phyloP scores from a whole-genome alignment of 2,797 vertebrate genomes.

The Melopsittacus undulatus region DNA sequence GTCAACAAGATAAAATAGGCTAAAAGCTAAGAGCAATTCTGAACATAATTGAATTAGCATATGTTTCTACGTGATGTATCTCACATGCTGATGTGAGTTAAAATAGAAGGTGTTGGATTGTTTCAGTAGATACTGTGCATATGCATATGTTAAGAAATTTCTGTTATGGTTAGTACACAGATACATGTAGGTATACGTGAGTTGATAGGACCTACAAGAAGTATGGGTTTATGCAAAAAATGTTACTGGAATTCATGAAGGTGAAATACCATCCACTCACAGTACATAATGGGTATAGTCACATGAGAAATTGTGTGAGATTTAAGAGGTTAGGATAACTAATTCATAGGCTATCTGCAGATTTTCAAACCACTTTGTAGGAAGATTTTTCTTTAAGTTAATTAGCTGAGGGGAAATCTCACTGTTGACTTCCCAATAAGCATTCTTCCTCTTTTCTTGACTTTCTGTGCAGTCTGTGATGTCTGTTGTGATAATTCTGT shows the following conservation, averaged over 20 bases:
- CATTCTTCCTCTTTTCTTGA: not conserved
- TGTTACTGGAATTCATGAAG: not conserved
- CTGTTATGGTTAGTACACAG: not conserved
- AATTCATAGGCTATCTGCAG: not conserved
- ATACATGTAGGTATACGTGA: not conserved
- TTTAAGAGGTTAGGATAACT: constrained; percentile 2
- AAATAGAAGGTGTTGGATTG: not conserved
- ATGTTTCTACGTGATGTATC: not conserved
- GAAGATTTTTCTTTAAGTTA: not conserved
- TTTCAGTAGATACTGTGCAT: not conserved
- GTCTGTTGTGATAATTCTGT: not conserved
- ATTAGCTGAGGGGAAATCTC: not conserved
- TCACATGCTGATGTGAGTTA: not conserved
- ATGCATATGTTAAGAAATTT: not conserved
- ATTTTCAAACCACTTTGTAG: not conserved
- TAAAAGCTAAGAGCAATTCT: not conserved
- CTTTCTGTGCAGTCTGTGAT: not conserved
- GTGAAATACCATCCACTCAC: not conserved
- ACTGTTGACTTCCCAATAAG: not conserved
- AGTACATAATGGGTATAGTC: not conserved
- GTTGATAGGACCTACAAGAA: not conserved
- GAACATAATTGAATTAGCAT: not conserved
- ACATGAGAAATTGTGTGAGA: not conserved
- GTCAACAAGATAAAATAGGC: not conserved
- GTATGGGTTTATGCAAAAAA: not conserved